Evolutionary conservation across 2,888 invertebrate genomes (phyloP), one percentile per base, ranked within the genome.

Genomic region (Disparrhopalites patrizii): DNA sequence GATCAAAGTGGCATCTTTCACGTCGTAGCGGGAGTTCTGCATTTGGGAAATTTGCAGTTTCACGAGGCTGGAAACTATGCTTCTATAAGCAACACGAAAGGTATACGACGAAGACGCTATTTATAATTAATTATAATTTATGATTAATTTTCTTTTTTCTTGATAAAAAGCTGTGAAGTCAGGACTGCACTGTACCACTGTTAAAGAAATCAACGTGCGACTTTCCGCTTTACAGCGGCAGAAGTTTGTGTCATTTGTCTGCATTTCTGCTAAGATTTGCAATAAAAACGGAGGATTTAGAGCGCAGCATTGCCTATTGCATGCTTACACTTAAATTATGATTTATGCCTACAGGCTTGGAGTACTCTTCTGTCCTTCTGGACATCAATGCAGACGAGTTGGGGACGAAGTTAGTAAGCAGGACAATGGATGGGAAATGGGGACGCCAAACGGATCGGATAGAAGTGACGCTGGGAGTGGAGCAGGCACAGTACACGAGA

Each of bases 351-450:
- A 66, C 78, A 87, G 86, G 81, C 77, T 79, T 87, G 56, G 82
- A 81, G 61, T 86, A 83, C 76, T 86, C 87, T 28, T 82, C 86
- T 1, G 83, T 80, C 75, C 79, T 87, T 58, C 80, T 87, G 65
- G 84, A 84, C 56, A 81, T 87, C 36, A 81, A 83, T 38, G 76
- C 80, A 18, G 82, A 83, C 8, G 78, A 81, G 56, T 78, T 87
- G 70, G 80, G 81, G 62, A 79, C 79, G 67, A 87, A 87, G 77
- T 76, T 87, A 71, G 83, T 82, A 15, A 85, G 85, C 61, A 81
- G 86, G 25, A 80, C 82, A 68, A 85, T 87, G 81, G 86, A 86
- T 76, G 84, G 84, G 68, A 86, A 86, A 79, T 86, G 87, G 86
- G 87, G 87, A 56, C 81, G 81, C 30, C 82, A 85, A 74, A 82